Conservation (phyloP, 2,888 invertebrate genomes). For the Melangyna quadrimaculata region DNA sequence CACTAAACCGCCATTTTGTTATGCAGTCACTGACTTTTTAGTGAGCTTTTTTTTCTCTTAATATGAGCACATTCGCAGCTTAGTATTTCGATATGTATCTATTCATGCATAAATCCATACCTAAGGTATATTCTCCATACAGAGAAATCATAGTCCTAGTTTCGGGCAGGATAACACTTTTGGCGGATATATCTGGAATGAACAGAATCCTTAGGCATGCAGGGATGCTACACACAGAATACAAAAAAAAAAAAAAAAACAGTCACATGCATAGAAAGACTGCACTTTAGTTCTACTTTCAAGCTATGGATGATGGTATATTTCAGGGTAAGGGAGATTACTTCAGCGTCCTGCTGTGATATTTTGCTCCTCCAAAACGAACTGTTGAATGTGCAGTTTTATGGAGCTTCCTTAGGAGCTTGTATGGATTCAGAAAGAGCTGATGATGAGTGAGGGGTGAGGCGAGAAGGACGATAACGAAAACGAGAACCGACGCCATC, state of each 20-base stretch:
- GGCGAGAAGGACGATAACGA: neutral
- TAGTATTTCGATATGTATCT: neutral
- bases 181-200: conserved; percentile 7
- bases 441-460: neutral
- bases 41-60: conserved; percentile 67
- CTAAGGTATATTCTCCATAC: neutral
- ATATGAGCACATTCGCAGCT: neutral
- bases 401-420: conserved; percentile 63
- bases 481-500: conserved; percentile 12
- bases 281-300: conserved; percentile 42
- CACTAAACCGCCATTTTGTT: conserved; percentile 73
- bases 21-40: conserved; percentile 73
- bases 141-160: conserved; percentile 25
- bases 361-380: conserved; percentile 62
- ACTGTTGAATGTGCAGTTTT: conserved; percentile 72
- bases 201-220: conserved; percentile 20
- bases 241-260: neutral
- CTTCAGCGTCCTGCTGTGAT: conserved; percentile 60
- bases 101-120: too few relatives aligned
- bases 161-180: conserved; percentile 30
- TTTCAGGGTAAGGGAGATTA: conserved; percentile 17
- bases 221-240: neutral
- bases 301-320: neutral
- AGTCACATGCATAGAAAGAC: conserved; percentile 36
- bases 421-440: neutral